phyloP scores from a whole-genome alignment of 2,113 vertebrate species.

The Trematomus loennbergii region DNA sequence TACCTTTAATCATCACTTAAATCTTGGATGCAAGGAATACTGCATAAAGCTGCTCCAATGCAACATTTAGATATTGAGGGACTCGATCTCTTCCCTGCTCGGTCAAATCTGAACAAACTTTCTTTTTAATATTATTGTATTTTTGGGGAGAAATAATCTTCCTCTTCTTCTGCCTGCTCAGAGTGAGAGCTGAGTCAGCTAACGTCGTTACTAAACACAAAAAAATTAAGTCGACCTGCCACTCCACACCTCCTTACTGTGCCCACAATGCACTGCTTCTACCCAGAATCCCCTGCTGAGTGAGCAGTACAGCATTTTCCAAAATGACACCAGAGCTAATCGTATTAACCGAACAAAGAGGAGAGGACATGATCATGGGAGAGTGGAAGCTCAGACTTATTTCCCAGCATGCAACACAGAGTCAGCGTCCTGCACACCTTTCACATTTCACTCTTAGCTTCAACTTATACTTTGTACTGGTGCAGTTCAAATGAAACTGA shows the following conservation, averaged over 20 bases:
- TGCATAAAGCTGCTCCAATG: too few relatives aligned
- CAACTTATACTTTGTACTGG: neutral
- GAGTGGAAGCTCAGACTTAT: neutral
- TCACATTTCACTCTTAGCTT: neutral
- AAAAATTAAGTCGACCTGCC: neutral
- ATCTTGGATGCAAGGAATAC: too few relatives aligned
- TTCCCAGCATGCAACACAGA: constrained; percentile 28
- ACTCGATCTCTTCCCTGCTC: too few relatives aligned
- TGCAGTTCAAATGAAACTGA: neutral
- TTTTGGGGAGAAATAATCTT: too few relatives aligned
- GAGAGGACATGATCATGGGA: neutral
- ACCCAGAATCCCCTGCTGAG: constrained; percentile 41
- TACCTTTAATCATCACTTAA: too few relatives aligned
- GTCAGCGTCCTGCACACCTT: constrained; percentile 20
- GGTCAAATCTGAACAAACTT: too few relatives aligned
- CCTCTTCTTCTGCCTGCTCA: too few relatives aligned
- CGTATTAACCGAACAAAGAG: constrained; percentile 26
- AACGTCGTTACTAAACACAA: neutral
- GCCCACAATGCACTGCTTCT: constrained; percentile 24
- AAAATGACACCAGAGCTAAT: constrained; percentile 17
- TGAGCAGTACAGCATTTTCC: constrained; percentile 16
- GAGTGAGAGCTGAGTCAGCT: too few relatives aligned
- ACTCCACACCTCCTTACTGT: neutral
- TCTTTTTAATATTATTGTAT: too few relatives aligned
- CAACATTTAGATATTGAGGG: too few relatives aligned